These are phyloP conservation scores for Cheilosia urbana DNA, from an alignment of 2,888 invertebrate species.

Conservation along the genomic window DNA sequence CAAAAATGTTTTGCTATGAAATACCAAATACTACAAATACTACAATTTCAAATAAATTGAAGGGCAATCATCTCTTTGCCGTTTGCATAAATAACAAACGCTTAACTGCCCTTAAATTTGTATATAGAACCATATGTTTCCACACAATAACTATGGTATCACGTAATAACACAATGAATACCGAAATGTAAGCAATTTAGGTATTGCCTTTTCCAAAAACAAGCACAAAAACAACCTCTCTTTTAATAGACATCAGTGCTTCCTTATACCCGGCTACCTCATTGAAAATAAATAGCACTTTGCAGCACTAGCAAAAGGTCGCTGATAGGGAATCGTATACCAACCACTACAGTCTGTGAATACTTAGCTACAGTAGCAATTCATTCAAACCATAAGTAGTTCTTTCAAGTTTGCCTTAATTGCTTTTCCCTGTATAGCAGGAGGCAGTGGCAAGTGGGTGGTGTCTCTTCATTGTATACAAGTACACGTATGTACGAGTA, in stretches of 20 bases:
- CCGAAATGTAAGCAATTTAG: conserved; percentile 37
- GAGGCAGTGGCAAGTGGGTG: conserved; percentile 43
- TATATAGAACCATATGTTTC: conserved; percentile 30
- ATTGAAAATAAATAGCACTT: conserved; percentile 61
- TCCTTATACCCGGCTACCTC: conserved; percentile 39
- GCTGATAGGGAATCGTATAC: conserved; percentile 34
- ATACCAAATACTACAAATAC: too few species aligned
- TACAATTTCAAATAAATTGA: too few species aligned
- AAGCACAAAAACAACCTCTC: conserved; percentile 12
- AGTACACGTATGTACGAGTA: neutral
- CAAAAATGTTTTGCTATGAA: too few species aligned
- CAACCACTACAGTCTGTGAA: conserved; percentile 18
- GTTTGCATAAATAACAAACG: neutral
- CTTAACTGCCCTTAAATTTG: conserved; percentile 26
- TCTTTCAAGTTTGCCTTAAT: conserved; percentile 63
- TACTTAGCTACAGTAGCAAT: conserved; percentile 32
- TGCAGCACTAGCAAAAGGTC: conserved; percentile 48
- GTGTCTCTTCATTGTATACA: neutral
- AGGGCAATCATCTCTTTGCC: too few species aligned
- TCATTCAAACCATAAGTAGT: conserved; percentile 59
- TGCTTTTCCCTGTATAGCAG: conserved; percentile 48
- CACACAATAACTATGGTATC: conserved; percentile 40
- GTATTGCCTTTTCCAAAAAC: neutral
- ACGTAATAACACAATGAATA: conserved; percentile 42
- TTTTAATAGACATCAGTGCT: conserved; percentile 13